phyloP scores from a whole-genome alignment of 64 coral and sea anemone species.

The Stichodactyla helianthus region DNA sequence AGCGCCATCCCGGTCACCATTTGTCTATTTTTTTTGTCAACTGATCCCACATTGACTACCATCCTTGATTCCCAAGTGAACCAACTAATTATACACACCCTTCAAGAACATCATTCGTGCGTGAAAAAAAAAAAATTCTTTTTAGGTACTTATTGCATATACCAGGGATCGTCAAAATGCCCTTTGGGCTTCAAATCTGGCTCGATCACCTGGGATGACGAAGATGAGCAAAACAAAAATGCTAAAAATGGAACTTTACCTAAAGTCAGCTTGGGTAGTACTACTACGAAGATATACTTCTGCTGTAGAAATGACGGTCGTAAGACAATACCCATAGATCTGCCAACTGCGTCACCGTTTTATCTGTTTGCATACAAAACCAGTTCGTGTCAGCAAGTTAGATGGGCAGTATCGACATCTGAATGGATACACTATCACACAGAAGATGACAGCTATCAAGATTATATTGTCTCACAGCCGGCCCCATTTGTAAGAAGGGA shows the following conservation, averaged over 20 bases:
- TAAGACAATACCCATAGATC: neutral
- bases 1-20: too few relatives aligned
- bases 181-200: slow-evolving; percentile 31
- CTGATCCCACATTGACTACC: too few relatives aligned
- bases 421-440: slow-evolving; percentile 36
- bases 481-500: neutral
- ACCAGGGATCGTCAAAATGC: slow-evolving; percentile 12
- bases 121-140: too few relatives aligned
- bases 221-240: slow-evolving; percentile 28
- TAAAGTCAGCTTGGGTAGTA: slow-evolving; percentile 4
- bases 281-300: slow-evolving; percentile 19
- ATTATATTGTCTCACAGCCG: neutral
- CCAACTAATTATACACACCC: too few relatives aligned
- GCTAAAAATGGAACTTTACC: slow-evolving; percentile 6
- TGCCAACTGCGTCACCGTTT: neutral
- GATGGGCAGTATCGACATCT: slow-evolving; percentile 18
- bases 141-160: slow-evolving; percentile 64
- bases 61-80: too few relatives aligned
- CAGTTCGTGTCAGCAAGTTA: slow-evolving; percentile 6
- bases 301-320: slow-evolving; percentile 52
- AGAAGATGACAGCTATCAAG: neutral
- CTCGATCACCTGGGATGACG: slow-evolving; percentile 47
- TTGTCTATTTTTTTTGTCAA: too few relatives aligned
- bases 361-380: neutral
- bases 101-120: too few relatives aligned